Conservation (phyloP, 2,888 invertebrate species). For the Bugula neritina region DNA sequence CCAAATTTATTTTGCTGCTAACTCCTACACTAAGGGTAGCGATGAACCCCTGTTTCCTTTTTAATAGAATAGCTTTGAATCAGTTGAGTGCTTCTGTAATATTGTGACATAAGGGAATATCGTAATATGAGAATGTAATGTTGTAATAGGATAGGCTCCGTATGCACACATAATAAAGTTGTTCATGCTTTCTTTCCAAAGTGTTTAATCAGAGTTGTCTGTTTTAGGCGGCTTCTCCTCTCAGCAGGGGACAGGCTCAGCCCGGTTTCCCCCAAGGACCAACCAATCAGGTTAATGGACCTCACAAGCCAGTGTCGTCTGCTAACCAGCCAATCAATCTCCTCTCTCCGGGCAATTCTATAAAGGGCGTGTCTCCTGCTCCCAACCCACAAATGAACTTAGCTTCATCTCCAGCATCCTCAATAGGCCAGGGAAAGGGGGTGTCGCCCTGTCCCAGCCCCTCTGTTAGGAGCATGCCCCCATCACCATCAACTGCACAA, state of each 20-base stretch:
- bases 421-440: not conserved
- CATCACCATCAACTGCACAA: conserved; percentile 1
- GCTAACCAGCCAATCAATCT: not conserved
- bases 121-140: too few relatives aligned
- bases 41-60: too few relatives aligned
- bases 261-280: conserved; percentile 1
- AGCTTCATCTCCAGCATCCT: not conserved
- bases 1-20: too few relatives aligned
- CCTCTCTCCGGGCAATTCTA: not conserved
- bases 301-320: conserved; percentile 1
- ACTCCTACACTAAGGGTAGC: too few relatives aligned
- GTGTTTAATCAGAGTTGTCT: not conserved
- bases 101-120: too few relatives aligned
- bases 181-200: too few relatives aligned
- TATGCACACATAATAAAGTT: too few relatives aligned
- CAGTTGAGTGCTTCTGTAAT: too few relatives aligned
- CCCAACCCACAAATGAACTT: not conserved
- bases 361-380: not conserved
- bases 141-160: too few relatives aligned
- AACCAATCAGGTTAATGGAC: conserved; percentile 5
- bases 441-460: conserved; percentile 21
- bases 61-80: too few relatives aligned
- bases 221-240: not conserved
- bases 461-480: conserved; percentile 23
- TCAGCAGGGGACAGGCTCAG: not conserved